Conservation (phyloP, 2,888 invertebrate species). For the Spisula solida region DNA sequence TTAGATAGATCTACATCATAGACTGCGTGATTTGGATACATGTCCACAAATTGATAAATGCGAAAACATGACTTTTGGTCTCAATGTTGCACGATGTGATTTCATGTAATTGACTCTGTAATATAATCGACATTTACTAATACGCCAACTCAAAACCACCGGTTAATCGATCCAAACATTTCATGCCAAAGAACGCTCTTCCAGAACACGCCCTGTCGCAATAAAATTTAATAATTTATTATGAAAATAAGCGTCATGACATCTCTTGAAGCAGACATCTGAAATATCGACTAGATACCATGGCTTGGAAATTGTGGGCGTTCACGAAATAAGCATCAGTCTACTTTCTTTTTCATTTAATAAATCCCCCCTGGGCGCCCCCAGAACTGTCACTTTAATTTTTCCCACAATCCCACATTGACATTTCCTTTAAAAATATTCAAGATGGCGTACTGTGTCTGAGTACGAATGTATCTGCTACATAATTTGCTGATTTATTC, state of each 20-base stretch:
- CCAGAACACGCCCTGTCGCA: not conserved
- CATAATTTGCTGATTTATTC: conserved; percentile 41
- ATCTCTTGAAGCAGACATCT: not conserved
- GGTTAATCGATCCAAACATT: conserved; percentile 11
- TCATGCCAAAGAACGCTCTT: not conserved
- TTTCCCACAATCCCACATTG: conserved; percentile 72
- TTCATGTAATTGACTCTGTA: not conserved
- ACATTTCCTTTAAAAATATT: conserved; percentile 81
- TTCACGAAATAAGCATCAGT: too few species aligned
- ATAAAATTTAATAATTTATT: not conserved
- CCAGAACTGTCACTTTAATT: conserved; percentile 69
- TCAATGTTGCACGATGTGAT: not conserved
- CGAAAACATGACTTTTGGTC: not conserved
- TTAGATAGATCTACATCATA: too few species aligned
- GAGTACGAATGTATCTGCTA: conserved; percentile 23
- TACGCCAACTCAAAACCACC: conserved; percentile 1
- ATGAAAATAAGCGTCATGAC: not conserved
- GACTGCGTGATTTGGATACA: too few species aligned
- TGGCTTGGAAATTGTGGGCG: too few species aligned
- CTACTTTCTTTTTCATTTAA: too few species aligned
- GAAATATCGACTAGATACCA: not conserved
- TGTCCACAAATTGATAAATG: too few species aligned
- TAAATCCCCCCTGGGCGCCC: conserved; percentile 41
- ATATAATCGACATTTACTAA: not conserved
- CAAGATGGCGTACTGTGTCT: conserved; percentile 79